Evolutionary conservation across 2,888 invertebrate species (phyloP), one percentile per base, ranked within the genome.

Genomic region (Pterostichus madidus): DNA sequence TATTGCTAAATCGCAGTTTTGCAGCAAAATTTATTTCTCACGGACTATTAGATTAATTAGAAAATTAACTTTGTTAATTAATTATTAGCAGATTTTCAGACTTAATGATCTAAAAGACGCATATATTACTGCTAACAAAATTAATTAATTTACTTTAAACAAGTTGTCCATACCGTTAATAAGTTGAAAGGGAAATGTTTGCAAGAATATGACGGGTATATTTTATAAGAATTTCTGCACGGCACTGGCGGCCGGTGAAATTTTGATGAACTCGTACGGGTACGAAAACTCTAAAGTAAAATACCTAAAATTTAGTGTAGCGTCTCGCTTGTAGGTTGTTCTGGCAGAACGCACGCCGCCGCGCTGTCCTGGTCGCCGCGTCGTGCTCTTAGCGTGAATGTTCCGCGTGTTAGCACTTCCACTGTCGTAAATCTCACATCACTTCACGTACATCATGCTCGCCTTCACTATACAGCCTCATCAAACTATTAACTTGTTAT

Each of bases 261-360:
- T 71, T 71, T 71, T 71, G 68, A 71, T 71, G 68, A 71, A 44
- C 68, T 44, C 68, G 68, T 46, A 39, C 68, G 44, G 15, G 35
- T 44, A 71, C 68, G 68, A 44, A 64, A 71, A 71, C 68, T 71
- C 46, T 44, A 71, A 71, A 71, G 68, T 71, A 71, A 71, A 64
- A 71, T 71, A 71, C 68, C 68, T 71, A 71, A 71, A 71, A 71
- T 71, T 71, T 71, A 71, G 68, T 71, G 68, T 71, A 71, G 68
- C 68, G 17, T 39, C 44, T 39, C 44, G 39, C 31, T 64, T n/a
- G 64, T 64, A 39, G 59, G 6, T 32, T 6, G 32, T 35, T 24
- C 32, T 13, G 31, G 31, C 24, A 17, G 59, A 32, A 31, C 64
- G 64, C n/a, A 61, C 64, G 35, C 32, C 32, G 49, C 11, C 11